Evolutionary conservation across 1,140 invertebrate species (phyloP).

Genomic region (Lepidurus couesii): DNA sequence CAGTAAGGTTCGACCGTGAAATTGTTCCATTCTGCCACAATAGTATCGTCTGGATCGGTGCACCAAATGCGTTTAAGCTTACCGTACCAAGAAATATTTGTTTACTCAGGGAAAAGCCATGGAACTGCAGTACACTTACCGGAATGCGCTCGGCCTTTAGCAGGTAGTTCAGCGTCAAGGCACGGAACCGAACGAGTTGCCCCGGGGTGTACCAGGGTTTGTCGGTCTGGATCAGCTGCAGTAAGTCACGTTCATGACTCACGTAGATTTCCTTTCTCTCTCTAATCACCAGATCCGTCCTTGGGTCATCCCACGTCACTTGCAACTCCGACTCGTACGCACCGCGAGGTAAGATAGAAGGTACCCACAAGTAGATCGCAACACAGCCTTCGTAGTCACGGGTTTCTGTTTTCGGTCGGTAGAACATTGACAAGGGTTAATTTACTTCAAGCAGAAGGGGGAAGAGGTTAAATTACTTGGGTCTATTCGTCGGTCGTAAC

Average conservation of each 20-base stretch:
- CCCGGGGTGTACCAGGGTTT: slow-evolving; percentile 59
- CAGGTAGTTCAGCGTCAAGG: slow-evolving; percentile 50
- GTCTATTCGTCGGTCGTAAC: background rate
- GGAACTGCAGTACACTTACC: slow-evolving; percentile 41
- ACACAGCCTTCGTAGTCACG: background rate
- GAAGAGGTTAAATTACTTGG: background rate
- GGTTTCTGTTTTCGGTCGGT: background rate
- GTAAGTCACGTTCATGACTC: slow-evolving; percentile 45
- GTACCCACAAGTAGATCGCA: background rate
- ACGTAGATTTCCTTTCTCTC: background rate
- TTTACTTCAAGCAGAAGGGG: too few relatives aligned
- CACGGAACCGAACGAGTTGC: slow-evolving; percentile 52
- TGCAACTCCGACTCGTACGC: background rate
- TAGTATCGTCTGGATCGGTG: slow-evolving; percentile 53
- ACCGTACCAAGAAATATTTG: slow-evolving; percentile 36
- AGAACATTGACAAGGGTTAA: background rate
- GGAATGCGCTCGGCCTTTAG: slow-evolving; percentile 48
- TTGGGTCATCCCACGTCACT: background rate
- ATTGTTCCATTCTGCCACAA: slow-evolving; percentile 56
- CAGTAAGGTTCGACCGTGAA: slow-evolving; percentile 41
- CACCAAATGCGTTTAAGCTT: slow-evolving; percentile 56
- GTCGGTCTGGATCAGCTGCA: slow-evolving; percentile 52
- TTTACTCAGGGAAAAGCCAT: too few relatives aligned
- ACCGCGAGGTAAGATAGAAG: background rate
- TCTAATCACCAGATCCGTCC: background rate